Evolutionary conservation across 2,113 vertebrate species (phyloP), one percentile per base, ranked within the genome.

Genomic region (Scophthalmus maximus): DNA sequence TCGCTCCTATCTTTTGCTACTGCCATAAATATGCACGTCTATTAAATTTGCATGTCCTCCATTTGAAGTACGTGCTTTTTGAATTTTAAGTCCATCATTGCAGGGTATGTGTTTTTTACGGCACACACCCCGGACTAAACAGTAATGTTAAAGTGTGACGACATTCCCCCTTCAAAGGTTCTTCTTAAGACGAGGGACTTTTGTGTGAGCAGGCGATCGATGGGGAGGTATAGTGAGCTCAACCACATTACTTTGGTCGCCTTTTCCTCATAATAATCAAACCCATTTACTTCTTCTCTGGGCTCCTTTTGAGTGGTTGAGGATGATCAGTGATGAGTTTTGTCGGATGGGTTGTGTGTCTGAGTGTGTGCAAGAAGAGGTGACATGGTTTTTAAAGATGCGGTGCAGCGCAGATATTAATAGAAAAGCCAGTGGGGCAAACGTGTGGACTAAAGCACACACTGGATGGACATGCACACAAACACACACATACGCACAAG

Each of bases 201-300:
- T 82, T 65, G 55, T 73, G 56, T 27, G 73, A 73, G 51, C 15
- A 44, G 23, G 40, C 29, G 36, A 68, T 30, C 74, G 60, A 70
- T 62, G 60, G 60, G 38, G 29, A 77, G 15, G 59, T 78, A 57
- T 47, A 67, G 53, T 25, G 65, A 83, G 50, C 34, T 67, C 69
- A 83, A 68, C 34, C 42, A 20, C 9, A 23, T n/a, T 46, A 60
- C 73, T 80, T 65, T 81, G 32, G 78, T 83, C 63, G 42, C 22
- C 58, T n/a, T 71, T 50, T 47, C 60, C 34, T 70, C 44, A n/a
- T 64, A 30, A 73, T 72, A 72, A 81, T 69, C 77, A 79, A 40
- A 67, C 63, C 57, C 18, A 51, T 65, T n/a, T 72, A 61, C 60
- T 44, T 58, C 66, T 61, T 78, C 61, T 32, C 20, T 55, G 51